Evolutionary conservation across 2,797 vertebrate genomes (phyloP).

Genomic region (Emydoidea blandingii): DNA sequence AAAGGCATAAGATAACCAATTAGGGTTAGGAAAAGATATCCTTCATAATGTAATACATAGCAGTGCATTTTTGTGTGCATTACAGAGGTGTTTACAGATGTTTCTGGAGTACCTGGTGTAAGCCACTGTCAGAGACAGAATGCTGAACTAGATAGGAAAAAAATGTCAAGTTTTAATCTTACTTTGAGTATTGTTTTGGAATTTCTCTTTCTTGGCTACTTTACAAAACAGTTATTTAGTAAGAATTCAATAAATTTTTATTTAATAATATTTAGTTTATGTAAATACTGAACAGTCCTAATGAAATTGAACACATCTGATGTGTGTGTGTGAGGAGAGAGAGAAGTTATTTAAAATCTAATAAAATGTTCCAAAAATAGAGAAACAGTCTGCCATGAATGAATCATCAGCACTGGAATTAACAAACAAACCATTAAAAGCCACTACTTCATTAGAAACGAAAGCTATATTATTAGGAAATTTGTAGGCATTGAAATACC

Average conservation of each 20-base stretch:
- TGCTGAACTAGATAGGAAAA: constrained; percentile 38
- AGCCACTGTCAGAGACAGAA: constrained; percentile 39
- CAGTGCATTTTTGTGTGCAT: background rate
- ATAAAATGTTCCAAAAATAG: constrained; percentile 8
- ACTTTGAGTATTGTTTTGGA: constrained; percentile 41
- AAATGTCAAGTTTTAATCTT: constrained; percentile 11
- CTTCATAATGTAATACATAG: background rate
- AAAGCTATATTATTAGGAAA: constrained; percentile 14
- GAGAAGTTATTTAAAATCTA: constrained; percentile 19
- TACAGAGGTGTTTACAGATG: constrained; percentile 21
- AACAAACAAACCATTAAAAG: constrained; percentile 4
- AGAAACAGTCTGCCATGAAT: background rate
- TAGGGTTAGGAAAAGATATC: background rate
- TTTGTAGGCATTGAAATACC: background rate
- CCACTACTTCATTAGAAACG: background rate
- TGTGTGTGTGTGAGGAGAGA: background rate
- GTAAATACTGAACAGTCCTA: constrained; percentile 17
- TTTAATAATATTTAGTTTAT: constrained; percentile 38
- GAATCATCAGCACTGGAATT: constrained; percentile 9
- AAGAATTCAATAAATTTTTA: background rate
- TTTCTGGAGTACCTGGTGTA: background rate
- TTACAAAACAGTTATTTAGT: constrained; percentile 24
- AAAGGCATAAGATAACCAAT: constrained; percentile 23
- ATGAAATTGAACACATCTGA: constrained; percentile 53
- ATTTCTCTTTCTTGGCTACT: constrained; percentile 1